Evolutionary conservation across 2,797 vertebrate species (phyloP).

Genomic region (Cyprinodon diabolis): DNA sequence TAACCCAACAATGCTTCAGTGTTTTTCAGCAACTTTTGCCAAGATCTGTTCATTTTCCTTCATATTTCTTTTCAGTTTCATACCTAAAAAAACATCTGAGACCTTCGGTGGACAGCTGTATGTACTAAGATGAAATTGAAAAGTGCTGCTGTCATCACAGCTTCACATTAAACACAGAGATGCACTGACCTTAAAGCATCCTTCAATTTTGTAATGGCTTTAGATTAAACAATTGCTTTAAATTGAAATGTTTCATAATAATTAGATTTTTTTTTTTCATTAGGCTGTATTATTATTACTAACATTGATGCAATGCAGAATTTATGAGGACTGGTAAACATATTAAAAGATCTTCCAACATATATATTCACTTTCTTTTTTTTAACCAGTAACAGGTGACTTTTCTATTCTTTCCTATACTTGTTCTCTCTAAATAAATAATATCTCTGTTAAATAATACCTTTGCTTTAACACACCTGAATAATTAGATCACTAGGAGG

Average conservation of each 20-base stretch:
- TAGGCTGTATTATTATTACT: not conserved
- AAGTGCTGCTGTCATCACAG: conserved; percentile 35
- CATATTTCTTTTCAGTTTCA: no score
- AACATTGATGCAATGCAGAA: not conserved
- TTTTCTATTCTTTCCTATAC: not conserved
- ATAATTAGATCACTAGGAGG: no score
- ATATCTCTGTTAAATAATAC: no score
- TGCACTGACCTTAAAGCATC: conserved; percentile 31
- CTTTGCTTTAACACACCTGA: no score
- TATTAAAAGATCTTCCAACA: not conserved
- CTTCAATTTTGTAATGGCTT: conserved; percentile 3
- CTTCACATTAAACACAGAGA: conserved; percentile 40
- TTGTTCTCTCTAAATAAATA: not conserved
- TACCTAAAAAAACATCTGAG: no score
- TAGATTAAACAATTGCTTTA: not conserved
- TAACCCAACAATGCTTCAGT: no score
- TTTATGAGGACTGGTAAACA: not conserved
- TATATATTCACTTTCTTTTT: not conserved
- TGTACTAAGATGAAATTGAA: no score
- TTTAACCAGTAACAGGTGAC: not conserved
- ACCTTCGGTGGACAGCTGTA: no score
- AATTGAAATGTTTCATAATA: not conserved
- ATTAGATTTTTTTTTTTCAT: not conserved
- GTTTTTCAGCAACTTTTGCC: no score
- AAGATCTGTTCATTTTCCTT: no score